phyloP scores from a whole-genome alignment of 2,113 vertebrate species.

The Neopipo cinnamomea region DNA sequence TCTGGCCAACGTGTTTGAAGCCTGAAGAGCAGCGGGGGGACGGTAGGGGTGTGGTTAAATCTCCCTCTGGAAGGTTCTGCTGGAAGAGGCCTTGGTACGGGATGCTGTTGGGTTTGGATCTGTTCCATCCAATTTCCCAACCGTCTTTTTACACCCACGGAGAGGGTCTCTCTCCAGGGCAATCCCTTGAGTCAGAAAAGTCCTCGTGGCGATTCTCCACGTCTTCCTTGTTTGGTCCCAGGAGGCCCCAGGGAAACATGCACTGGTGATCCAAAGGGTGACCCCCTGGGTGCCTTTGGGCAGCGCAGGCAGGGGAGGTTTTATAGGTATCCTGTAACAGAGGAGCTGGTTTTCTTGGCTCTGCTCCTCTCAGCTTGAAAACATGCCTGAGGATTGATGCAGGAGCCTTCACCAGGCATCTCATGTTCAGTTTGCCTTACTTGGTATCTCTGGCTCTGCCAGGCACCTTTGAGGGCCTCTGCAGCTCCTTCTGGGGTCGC shows the following conservation, averaged over 20 bases:
- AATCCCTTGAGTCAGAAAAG: background rate
- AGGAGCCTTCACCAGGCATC: accelerated
- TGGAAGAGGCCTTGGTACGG: background rate
- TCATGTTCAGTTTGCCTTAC: background rate
- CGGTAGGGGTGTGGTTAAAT: accelerated
- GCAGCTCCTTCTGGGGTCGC: background rate
- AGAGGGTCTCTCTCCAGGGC: accelerated
- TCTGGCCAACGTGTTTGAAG: background rate
- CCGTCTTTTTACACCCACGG: background rate
- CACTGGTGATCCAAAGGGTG: background rate
- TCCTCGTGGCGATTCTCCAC: background rate
- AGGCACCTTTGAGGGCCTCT: background rate
- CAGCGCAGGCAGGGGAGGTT: background rate
- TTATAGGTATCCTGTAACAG: background rate
- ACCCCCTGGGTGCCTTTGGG: background rate
- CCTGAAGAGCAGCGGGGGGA: background rate
- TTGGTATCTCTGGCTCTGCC: background rate
- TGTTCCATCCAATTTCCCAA: background rate
- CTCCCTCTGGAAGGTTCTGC: background rate
- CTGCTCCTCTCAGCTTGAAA: background rate
- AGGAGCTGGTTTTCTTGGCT: background rate
- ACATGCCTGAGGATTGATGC: accelerated
- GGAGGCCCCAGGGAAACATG: background rate
- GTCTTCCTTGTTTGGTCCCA: background rate
- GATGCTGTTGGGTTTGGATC: conserved; percentile 11